Conservation (phyloP, 2,113 vertebrate species). For the Acrocephalus kingi region DNA sequence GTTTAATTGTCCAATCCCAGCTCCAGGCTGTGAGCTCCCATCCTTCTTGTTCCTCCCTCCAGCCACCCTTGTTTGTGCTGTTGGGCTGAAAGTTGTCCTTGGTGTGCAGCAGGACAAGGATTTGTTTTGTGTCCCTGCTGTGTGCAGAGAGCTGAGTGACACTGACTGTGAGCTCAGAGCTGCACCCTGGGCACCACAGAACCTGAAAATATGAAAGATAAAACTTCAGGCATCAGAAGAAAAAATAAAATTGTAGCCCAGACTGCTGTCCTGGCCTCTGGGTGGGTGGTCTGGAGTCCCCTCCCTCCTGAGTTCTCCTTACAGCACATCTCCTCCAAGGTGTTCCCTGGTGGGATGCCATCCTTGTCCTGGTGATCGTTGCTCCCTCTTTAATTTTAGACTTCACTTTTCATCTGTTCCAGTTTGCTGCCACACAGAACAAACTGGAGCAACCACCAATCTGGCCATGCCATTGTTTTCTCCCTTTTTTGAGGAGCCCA, state of each 20-base stretch:
- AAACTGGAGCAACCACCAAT: background rate
- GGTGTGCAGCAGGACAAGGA: too few relatives aligned
- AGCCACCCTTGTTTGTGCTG: too few relatives aligned
- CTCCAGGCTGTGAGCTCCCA: too few relatives aligned
- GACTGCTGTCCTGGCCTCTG: background rate
- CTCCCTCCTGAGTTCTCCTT: background rate
- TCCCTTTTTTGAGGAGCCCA: background rate
- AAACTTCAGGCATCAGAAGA: background rate
- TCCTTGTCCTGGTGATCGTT: background rate
- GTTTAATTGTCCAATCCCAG: too few relatives aligned
- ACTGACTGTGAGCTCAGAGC: too few relatives aligned
- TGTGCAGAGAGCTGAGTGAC: too few relatives aligned
- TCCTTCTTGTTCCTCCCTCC: too few relatives aligned
- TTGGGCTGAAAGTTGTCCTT: too few relatives aligned
- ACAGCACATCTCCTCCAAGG: too few relatives aligned
- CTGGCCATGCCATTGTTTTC: background rate
- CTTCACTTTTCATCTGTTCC: background rate
- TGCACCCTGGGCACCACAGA: too few relatives aligned
- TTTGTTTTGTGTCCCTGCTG: too few relatives aligned
- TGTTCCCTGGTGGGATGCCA: background rate
- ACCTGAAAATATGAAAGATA: fast-evolving
- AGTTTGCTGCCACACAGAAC: background rate
- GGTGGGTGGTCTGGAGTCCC: background rate
- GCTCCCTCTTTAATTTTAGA: background rate
- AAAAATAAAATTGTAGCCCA: background rate